These are phyloP conservation scores for Heterodera carotae DNA, from an alignment of 1,140 invertebrate species.

Conservation along the genomic window DNA sequence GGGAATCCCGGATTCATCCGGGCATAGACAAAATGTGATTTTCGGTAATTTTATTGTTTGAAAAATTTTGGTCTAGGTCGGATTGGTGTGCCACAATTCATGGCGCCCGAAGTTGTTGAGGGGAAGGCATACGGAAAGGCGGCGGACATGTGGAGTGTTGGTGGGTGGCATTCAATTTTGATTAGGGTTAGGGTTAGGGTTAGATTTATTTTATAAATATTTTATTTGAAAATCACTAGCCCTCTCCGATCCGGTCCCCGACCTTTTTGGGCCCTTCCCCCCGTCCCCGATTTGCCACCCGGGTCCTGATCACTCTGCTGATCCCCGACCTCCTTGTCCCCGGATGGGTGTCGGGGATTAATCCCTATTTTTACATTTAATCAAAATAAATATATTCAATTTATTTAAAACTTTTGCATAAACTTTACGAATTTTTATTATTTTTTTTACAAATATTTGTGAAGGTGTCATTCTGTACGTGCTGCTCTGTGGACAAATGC, in stretches of 20 bases:
- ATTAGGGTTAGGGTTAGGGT: too few relatives aligned
- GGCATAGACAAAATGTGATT: too few relatives aligned
- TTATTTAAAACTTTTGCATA: too few relatives aligned
- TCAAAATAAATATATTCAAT: too few relatives aligned
- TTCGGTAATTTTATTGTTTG: slow-evolving; percentile 18
- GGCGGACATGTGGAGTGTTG: slow-evolving; percentile 77
- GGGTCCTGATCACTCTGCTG: too few relatives aligned
- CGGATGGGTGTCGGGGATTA: too few relatives aligned
- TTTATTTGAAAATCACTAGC: not conserved
- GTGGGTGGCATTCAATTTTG: slow-evolving; percentile 61
- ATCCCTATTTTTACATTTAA: too few relatives aligned
- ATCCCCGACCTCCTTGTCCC: too few relatives aligned
- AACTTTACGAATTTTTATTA: not conserved
- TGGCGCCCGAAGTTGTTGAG: slow-evolving; percentile 92
- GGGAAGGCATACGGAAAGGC: slow-evolving; percentile 89
- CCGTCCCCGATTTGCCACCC: too few relatives aligned
- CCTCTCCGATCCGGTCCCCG: too few relatives aligned
- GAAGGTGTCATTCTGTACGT: slow-evolving; percentile 86
- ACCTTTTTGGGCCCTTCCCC: too few relatives aligned
- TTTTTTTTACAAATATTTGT: not conserved
- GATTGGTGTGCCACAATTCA: slow-evolving; percentile 91
- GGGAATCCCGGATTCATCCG: too few relatives aligned
- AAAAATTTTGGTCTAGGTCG: slow-evolving; percentile 29
- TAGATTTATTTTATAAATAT: not conserved
- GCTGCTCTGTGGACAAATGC: slow-evolving; percentile 85